Evolutionary conservation across 2,888 invertebrate genomes (phyloP), one percentile per base, ranked within the genome.

Genomic region (Lamproptera curius): DNA sequence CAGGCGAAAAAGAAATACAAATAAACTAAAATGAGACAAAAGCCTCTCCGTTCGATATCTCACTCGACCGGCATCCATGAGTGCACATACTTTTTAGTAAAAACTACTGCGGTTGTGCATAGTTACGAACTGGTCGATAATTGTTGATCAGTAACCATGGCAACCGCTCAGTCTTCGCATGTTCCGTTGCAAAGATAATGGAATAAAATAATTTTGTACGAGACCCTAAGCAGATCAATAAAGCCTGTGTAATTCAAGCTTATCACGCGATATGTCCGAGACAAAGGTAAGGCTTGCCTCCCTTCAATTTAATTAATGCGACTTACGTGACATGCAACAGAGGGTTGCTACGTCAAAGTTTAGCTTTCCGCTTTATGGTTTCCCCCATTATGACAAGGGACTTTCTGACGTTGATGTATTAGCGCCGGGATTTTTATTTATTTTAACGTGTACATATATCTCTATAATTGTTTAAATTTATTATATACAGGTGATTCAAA

Each of bases 251-350:
- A 77, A 82, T 83, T 78, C 72, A 70, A 73, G 59, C 63, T 51
- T 64, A 76, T 64, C 84, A 84, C 84, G 83, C 85, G 70, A 86
- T 71, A 84, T 85, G 84, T 67, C 76, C 39, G 80, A 76, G 55
- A 61, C 73, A 61, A 78, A 82, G 86, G 86, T 86, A 83, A 42
- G 28, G 17, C 39, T 68, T 61, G 63, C 59, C 71, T 68, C 67
- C 65, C 67, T 70, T 69, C 68, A 63, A 65, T 75, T 69, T 77
- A 84, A 83, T 85, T 84, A 82, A 73, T 70, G 66, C 70, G 59
- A 58, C 59, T 74, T 63, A 65, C 65, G 65, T 65, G 74, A 76
- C 81, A 78, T 76, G 77, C 76, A 61, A 76, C 59, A 59, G 47
- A 39, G 59, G 60, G 55, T 64, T 55, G 58, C 59, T 57, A 59